Percentiles rank a stretch among this genome's conserved stretches.
Evolutionary conservation across 2,888 invertebrate species (phyloP).

Genomic region (Dicyrtomina minuta): DNA sequence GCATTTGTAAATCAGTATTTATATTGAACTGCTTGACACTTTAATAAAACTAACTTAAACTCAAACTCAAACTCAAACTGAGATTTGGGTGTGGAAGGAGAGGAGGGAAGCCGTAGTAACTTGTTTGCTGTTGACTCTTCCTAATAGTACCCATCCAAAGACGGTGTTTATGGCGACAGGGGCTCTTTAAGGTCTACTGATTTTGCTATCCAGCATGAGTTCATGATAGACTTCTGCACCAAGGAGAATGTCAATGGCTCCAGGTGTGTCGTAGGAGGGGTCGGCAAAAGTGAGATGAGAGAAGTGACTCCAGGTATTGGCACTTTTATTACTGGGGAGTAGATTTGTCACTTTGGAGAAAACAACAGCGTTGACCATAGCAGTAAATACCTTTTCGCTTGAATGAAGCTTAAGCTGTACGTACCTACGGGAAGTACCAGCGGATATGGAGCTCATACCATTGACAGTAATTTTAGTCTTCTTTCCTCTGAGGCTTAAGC

Average conservation of each 20-base stretch:
- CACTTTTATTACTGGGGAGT: not conserved
- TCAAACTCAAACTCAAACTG: no score
- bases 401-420: not conserved
- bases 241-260: constrained; percentile 30
- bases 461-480: not conserved
- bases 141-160: constrained; percentile 28
- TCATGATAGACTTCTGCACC: constrained; percentile 29
- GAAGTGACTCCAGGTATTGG: constrained; percentile 23
- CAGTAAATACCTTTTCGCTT: not conserved
- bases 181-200: not conserved
- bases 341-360: constrained; percentile 21
- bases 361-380: not conserved
- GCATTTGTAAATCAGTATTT: no score
- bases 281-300: constrained; percentile 29
- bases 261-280: constrained; percentile 20
- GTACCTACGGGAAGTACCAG: not conserved
- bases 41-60: no score
- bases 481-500: not conserved
- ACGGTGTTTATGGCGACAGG: constrained; percentile 5
- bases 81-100: not conserved
- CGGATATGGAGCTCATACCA: not conserved
- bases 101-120: not conserved
- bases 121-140: not conserved
- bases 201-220: not conserved
- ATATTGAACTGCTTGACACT: no score